Base-by-base conservation (phyloP, 1,140 invertebrate species). In the Eurosta solidaginis region DNA sequence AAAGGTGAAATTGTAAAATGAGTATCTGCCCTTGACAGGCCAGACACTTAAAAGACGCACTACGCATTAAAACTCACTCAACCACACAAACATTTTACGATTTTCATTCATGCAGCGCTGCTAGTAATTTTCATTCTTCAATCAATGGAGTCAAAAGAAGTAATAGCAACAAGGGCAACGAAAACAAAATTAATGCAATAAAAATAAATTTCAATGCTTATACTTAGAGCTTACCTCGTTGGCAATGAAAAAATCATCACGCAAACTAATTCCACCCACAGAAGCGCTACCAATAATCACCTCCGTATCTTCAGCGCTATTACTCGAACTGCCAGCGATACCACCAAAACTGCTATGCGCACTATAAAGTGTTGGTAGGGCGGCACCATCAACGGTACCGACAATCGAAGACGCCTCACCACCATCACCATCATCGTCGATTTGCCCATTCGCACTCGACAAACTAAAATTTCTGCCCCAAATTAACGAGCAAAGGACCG, bases 401-500 rank as follows among this genome's bases (percentile, higher is more conserved):
- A 74, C 76, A 40, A 63, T 33, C n/a, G 68, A 49, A 7, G 78
- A 76, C 20, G 75, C 47, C 29, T 33, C 75, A 17, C 45, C 63
- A 33, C 36, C 42, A 9, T 42, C 77, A 40, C 42, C 78, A 40
- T 77, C 47, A 12, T 76, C 76, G 27, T 77, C 68, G 76, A 63
- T 77, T 45, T 79, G 76, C 47, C 22, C 54, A 77, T 52, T 47
- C 77, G 47, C 76, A 80, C 40, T 76, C 81, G 81, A 68, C 76
- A 52, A 82, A 73, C 76, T 83, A 3, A 87, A 77, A 81, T 87
- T 87, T 6, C 81, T 76, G 49, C 85, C 85, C 83, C 85, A 87
- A 74, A 87, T 83, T 78, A 82, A 82, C 59, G 83, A 84, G 81
- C 85, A 87, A 75, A 87, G 83, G 78, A 80, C 82, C 74, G 85